A percentile compares a stretch with the other conserved stretches of the same genome.
These are phyloP conservation scores for Epistrophella euchroma DNA, from an alignment of 2,888 invertebrate species.

Conservation along the genomic window DNA sequence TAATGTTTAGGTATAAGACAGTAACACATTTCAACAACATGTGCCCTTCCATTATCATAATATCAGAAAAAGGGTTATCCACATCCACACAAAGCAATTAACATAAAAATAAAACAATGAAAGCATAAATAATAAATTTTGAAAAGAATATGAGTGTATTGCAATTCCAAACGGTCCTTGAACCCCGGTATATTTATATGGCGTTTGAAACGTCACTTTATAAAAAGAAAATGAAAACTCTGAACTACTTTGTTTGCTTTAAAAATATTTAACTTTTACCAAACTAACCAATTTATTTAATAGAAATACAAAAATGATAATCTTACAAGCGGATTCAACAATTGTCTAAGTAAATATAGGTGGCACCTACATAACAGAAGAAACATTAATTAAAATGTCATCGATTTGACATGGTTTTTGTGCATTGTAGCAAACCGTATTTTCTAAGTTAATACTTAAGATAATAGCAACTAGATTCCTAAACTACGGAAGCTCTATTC, in stretches of 20 bases:
- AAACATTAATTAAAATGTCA: neutral
- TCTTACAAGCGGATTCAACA: too few relatives aligned
- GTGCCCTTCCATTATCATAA: conserved; percentile 4
- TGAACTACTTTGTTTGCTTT: neutral
- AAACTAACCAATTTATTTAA: too few relatives aligned
- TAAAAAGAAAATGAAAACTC: neutral
- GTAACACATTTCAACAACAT: conserved; percentile 29
- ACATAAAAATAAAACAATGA: neutral
- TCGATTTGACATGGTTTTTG: neutral
- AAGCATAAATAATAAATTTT: too few relatives aligned
- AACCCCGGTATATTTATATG: neutral
- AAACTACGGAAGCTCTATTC: neutral
- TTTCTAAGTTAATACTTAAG: neutral
- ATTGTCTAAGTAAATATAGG: too few relatives aligned
- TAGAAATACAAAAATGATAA: too few relatives aligned
- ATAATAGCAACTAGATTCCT: neutral
- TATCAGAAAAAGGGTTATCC: conserved; percentile 11
- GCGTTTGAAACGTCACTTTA: neutral
- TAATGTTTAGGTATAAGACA: neutral
- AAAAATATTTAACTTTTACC: neutral
- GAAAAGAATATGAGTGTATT: neutral
- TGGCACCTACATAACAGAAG: neutral
- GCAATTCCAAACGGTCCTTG: neutral
- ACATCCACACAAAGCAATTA: neutral
- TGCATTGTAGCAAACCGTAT: neutral